Evolutionary conservation across 1,140 invertebrate species (phyloP).

Genomic region (Drosophila carrolli): DNA sequence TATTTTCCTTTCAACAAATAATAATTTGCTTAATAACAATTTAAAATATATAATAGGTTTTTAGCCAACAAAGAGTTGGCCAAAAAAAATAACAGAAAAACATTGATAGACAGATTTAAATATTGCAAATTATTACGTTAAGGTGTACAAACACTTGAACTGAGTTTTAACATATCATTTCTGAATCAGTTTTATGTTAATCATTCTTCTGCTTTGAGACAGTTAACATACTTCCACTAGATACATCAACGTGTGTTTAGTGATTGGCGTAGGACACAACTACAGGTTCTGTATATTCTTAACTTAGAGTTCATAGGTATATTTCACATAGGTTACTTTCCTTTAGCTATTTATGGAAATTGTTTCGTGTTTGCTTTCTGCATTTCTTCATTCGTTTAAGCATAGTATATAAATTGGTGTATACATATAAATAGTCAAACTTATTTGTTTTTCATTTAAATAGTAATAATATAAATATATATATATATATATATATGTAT

Average conservation of each 20-base stretch:
- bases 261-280: constrained; percentile 79
- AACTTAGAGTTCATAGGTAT: constrained; percentile 61
- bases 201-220: constrained; percentile 36
- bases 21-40: constrained; percentile 45
- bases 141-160: constrained; percentile 46
- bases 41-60: constrained; percentile 49
- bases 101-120: constrained; percentile 70
- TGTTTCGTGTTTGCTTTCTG: constrained; percentile 45
- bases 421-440: constrained; percentile 80
- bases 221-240: constrained; percentile 55
- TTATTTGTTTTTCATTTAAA: constrained; percentile 65
- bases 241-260: constrained; percentile 53
- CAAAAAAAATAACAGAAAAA: constrained; percentile 37
- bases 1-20: constrained; percentile 46
- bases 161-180: constrained; percentile 41
- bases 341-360: constrained; percentile 66
- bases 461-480: constrained; percentile 72
- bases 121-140: constrained; percentile 70
- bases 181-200: constrained; percentile 1
- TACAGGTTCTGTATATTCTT: constrained; percentile 68
- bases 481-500: constrained; percentile 63
- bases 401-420: constrained; percentile 73
- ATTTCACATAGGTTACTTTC: constrained; percentile 63
- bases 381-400: constrained; percentile 33
- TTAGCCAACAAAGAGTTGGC: constrained; percentile 26